phyloP scores from a whole-genome alignment of 1,140 invertebrate species.

The Mylabris phalerata region DNA sequence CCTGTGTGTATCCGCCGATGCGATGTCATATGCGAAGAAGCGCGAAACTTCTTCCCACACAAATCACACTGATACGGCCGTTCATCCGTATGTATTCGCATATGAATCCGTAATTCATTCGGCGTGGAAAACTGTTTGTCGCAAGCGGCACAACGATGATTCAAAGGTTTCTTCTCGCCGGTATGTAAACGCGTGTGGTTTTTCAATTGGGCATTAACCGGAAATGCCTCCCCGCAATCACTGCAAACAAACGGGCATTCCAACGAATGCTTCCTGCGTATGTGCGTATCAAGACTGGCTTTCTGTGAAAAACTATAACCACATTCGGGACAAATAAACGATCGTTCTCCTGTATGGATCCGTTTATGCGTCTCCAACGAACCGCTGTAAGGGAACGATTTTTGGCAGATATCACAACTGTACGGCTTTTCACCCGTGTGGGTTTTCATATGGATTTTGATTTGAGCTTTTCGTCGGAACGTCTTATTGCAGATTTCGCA shows the following conservation, averaged over 20 bases:
- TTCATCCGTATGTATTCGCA: slow-evolving; percentile 16
- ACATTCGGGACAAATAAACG: slow-evolving; percentile 18
- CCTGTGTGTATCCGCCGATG: slow-evolving; percentile 19
- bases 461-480: slow-evolving; percentile 9
- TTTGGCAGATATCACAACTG: slow-evolving; percentile 12
- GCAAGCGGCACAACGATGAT: slow-evolving; percentile 14
- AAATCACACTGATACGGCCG: slow-evolving; percentile 19
- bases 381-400: slow-evolving; percentile 15
- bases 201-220: slow-evolving; percentile 53
- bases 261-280: slow-evolving; percentile 15
- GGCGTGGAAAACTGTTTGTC: slow-evolving; percentile 10
- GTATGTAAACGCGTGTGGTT: slow-evolving; percentile 52
- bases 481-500: slow-evolving; percentile 10
- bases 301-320: slow-evolving; percentile 18
- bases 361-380: slow-evolving; percentile 19
- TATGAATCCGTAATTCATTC: slow-evolving; percentile 13
- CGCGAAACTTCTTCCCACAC: slow-evolving; percentile 16
- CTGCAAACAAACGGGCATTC: slow-evolving; percentile 42
- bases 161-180: slow-evolving; percentile 44
- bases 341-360: slow-evolving; percentile 16
- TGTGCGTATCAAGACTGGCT: slow-evolving; percentile 15
- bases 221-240: slow-evolving; percentile 65
- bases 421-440: slow-evolving; percentile 18
- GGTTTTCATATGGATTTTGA: slow-evolving; percentile 12
- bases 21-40: slow-evolving; percentile 19